Evolutionary conservation across 2,797 vertebrate species (phyloP).

Genomic region (Amblyraja radiata): DNA sequence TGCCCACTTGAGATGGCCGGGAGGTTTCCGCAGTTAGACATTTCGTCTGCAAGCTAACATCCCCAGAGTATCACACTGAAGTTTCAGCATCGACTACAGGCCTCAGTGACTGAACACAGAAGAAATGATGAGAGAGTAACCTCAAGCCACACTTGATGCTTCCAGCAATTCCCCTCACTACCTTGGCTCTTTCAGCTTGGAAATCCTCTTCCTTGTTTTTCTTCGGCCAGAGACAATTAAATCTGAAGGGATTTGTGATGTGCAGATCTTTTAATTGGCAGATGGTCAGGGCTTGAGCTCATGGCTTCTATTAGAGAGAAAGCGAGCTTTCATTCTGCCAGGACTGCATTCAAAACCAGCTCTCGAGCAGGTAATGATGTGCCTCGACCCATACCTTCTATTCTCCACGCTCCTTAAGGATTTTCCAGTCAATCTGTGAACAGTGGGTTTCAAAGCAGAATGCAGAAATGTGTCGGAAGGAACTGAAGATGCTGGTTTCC

Average conservation of each 20-base stretch:
- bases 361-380: neutral
- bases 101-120: neutral
- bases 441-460: neutral
- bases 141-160: neutral
- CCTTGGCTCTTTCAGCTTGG: neutral
- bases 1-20: neutral
- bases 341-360: neutral
- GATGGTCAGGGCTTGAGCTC: neutral
- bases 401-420: neutral
- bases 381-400: neutral
- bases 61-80: neutral
- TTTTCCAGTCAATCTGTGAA: neutral
- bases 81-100: neutral
- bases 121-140: neutral
- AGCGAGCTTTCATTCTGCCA: neutral
- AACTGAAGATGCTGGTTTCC: too few relatives aligned
- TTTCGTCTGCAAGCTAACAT: neutral
- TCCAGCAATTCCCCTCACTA: neutral
- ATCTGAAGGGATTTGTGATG: neutral
- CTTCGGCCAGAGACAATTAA: neutral
- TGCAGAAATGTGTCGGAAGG: neutral
- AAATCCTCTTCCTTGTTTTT: neutral
- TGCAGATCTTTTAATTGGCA: neutral
- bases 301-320: neutral
- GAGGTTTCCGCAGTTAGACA: neutral